These are phyloP conservation scores for Anagyrus pseudococci DNA, from an alignment of 2,888 invertebrate species.

Conservation along the genomic window DNA sequence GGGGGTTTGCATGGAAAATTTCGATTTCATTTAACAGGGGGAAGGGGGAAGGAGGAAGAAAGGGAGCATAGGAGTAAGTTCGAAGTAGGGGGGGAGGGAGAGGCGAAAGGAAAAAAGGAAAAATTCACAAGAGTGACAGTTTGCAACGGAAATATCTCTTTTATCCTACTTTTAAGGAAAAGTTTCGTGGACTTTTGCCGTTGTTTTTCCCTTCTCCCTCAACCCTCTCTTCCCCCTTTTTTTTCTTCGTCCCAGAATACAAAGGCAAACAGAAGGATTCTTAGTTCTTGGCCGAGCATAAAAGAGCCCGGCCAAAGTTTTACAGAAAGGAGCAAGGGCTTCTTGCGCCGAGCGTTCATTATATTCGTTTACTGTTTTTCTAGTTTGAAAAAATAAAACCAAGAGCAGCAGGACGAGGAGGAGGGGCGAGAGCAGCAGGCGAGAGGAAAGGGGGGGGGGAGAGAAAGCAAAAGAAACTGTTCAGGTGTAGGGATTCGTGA, in stretches of 20 bases:
- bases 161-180: neutral
- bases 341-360: neutral
- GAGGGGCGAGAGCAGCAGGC: too few species aligned
- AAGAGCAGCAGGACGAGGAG: too few species aligned
- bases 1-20: neutral
- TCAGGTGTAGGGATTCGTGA: too few species aligned
- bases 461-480: too few species aligned
- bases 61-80: too few species aligned
- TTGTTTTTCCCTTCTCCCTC: too few species aligned
- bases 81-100: neutral
- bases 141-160: neutral
- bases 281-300: neutral
- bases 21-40: neutral
- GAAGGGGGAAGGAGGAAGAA: neutral
- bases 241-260: neutral
- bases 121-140: neutral
- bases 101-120: too few species aligned
- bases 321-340: neutral
- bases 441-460: too few species aligned
- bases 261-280: neutral
- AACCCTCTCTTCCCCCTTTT: too few species aligned
- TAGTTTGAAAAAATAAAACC: too few species aligned
- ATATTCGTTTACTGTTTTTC: neutral
- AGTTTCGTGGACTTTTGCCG: neutral
- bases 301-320: neutral